phyloP scores from a whole-genome alignment of 2,113 vertebrate species.

The Lepisosteus osseus region DNA sequence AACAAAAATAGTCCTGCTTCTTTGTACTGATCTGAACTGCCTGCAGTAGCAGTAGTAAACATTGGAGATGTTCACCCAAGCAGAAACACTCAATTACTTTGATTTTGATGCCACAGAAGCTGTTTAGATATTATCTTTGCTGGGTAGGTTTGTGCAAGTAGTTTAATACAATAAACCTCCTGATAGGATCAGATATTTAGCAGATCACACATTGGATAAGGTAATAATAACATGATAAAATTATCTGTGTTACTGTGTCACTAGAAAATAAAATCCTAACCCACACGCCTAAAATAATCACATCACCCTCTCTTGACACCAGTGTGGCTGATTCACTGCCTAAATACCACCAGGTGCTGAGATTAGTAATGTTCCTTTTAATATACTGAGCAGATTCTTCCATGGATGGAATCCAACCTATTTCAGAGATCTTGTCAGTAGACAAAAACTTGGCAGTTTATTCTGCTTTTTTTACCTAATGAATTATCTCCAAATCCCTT shows the following conservation, averaged over 20 bases:
- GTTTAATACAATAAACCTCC: no score
- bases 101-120: no score
- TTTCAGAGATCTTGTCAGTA: background rate
- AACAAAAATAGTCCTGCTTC: no score
- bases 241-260: no score
- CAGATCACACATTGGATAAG: background rate
- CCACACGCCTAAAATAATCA: background rate
- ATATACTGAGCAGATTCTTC: background rate
- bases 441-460: background rate
- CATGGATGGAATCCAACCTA: constrained; percentile 5
- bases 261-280: background rate
- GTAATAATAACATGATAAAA: background rate
- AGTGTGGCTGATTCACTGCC: no score
- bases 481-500: no score
- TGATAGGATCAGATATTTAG: background rate
- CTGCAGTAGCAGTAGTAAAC: background rate
- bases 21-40: background rate
- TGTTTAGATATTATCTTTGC: no score
- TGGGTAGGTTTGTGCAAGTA: no score
- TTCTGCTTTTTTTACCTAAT: no score
- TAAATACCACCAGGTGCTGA: background rate
- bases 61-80: no score
- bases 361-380: constrained; percentile 4
- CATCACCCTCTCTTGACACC: background rate
- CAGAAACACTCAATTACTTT: no score